A percentile compares a stretch with the other conserved stretches of the same genome.
Conservation (phyloP, 2,113 vertebrate species). For the Ramphastos sulfuratus region DNA sequence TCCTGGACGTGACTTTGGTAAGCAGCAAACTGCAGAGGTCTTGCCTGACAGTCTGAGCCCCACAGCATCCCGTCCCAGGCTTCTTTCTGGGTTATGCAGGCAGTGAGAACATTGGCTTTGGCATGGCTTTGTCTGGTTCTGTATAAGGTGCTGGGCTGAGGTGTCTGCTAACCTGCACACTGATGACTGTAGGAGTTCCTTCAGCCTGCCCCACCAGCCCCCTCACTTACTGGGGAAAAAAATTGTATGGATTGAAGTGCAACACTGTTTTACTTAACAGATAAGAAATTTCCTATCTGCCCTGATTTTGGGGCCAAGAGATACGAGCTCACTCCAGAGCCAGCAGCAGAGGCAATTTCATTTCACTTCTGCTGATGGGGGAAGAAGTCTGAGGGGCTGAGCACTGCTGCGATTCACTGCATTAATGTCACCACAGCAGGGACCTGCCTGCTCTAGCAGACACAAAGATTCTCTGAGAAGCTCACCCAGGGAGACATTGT, state of each 20-base stretch:
- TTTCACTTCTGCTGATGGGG: constrained; percentile 47
- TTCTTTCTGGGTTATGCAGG: fast-evolving
- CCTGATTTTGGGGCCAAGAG: constrained; percentile 52
- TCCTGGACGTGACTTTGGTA: background rate
- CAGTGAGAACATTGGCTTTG: background rate
- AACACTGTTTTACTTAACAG: constrained; percentile 51
- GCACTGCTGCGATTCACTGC: background rate
- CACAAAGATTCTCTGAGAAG: background rate
- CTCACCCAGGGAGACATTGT: fast-evolving
- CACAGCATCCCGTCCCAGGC: background rate
- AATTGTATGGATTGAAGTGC: constrained; percentile 65
- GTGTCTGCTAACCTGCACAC: background rate
- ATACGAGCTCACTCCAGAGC: constrained; percentile 3
- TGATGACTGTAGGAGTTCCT: background rate
- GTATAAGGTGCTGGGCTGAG: background rate
- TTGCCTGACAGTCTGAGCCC: background rate
- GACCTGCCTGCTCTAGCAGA: background rate
- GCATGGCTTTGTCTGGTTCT: background rate
- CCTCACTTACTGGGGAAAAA: constrained; percentile 51
- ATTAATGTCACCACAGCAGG: background rate
- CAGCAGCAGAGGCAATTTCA: constrained; percentile 45
- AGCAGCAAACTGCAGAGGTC: background rate
- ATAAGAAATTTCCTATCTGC: constrained; percentile 67
- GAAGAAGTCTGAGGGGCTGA: background rate
- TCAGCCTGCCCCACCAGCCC: fast-evolving